Conservation (phyloP, 2,113 vertebrate genomes). For the Phoenicopterus ruber region DNA sequence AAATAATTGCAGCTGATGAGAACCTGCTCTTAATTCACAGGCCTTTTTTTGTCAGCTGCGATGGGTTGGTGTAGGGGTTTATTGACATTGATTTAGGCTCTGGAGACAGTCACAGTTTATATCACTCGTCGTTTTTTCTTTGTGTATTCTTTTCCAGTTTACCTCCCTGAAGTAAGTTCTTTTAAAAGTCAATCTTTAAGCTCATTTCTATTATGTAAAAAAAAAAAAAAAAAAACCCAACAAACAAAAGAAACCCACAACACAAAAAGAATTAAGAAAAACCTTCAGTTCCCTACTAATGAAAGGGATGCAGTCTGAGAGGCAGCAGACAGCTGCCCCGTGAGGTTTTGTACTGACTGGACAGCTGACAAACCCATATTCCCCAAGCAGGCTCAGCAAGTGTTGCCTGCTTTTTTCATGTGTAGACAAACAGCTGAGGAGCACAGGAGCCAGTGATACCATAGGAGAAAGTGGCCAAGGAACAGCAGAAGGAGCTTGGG, state of each 20-base stretch:
- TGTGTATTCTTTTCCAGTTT: neutral
- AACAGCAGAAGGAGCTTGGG: neutral
- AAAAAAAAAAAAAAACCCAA: too few species aligned
- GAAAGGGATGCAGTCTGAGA: neutral
- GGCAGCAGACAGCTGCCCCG: neutral
- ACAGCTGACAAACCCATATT: neutral
- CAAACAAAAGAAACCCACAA: too few species aligned
- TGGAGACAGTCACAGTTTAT: neutral
- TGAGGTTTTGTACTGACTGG: neutral
- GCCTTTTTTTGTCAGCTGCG: neutral
- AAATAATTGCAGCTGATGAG: neutral
- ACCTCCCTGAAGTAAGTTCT: neutral
- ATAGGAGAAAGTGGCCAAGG: neutral
- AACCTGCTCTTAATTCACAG: neutral
- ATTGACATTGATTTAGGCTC: neutral
- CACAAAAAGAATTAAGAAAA: neutral
- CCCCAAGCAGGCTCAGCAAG: neutral
- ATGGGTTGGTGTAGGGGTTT: neutral
- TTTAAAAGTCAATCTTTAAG: neutral
- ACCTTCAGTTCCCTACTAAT: neutral
- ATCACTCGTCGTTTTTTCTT: neutral
- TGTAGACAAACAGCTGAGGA: neutral
- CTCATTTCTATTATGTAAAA: neutral
- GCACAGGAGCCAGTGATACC: neutral
- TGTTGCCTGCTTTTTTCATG: neutral